Percentiles rank a stretch among this genome's conserved stretches.
Evolutionary conservation across 2,113 vertebrate genomes (phyloP).

Genomic region (Albula glossodonta): DNA sequence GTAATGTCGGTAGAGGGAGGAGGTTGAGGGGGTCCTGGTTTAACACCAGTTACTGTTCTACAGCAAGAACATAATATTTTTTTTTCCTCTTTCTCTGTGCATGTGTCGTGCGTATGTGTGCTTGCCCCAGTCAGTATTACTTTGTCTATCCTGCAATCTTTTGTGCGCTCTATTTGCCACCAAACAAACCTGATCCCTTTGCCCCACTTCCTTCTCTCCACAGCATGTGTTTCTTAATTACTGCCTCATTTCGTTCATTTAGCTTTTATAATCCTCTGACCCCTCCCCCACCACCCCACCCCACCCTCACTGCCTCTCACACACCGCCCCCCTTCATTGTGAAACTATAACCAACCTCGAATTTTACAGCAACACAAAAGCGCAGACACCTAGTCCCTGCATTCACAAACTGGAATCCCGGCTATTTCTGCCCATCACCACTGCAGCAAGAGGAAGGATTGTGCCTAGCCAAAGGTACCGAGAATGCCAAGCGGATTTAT

Average conservation of each 20-base stretch:
- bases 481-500: conserved; percentile 36
- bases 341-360: not conserved
- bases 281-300: not conserved
- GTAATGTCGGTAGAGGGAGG: too few species aligned
- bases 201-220: not conserved
- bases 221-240: not conserved
- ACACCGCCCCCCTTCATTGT: not conserved
- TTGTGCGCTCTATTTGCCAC: not conserved
- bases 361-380: not conserved
- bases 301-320: not conserved
- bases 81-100: not conserved
- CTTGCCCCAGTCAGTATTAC: not conserved
- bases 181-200: not conserved
- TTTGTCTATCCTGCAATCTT: not conserved
- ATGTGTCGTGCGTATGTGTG: not conserved
- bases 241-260: not conserved
- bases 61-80: not conserved
- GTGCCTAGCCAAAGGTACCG: conserved; percentile 32
- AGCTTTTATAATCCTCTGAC: not conserved
- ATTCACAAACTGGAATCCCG: not conserved
- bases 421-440: not conserved
- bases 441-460: conserved; percentile 23
- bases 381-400: not conserved
- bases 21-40: not conserved
- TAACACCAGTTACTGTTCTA: not conserved